Evolutionary conservation across 2,797 vertebrate genomes (phyloP), one percentile per base, ranked within the genome.

Genomic region (Phrynocephalus guinanensis): DNA sequence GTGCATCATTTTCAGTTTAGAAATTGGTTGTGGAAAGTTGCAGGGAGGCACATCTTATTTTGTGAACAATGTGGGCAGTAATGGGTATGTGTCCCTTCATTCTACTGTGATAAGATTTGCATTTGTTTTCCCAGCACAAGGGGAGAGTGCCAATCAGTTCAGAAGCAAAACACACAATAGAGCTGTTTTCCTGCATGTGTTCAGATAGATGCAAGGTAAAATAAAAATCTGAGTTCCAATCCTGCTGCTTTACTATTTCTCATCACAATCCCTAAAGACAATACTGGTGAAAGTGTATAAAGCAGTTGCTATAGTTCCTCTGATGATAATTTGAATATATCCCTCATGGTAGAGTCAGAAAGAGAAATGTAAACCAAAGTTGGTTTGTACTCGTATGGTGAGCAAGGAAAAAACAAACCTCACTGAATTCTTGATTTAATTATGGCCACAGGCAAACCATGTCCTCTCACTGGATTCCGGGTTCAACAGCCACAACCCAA

Each of bases 381-480:
- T 79, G 28, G 3, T 13, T 63, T 18, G 60, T 63, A 18, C 5
- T 63, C 60, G 20, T 63, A 22, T 20, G 20, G 18, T 63, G 60
- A 63, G 18, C 20, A 63, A 63, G 60, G 20, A 63, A 63, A 63
- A 63, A 18, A 44, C 38, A 16, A 63, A 63, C 18, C 13, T 68
- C 13, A 30, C 30, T 38, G 33, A 73, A 0, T 90, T 88, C 68
- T 71, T 84, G 89, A 89, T 91, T 77, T 70, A 82, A 76, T 82
- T 87, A 88, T 9, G 48, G 50, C 11, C 87, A 88, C 89, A 85
- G 52, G 18, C 60, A 89, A 87, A 79, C 44, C 71, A 87, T 0
- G 0, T 82, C 86, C 24, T 85, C 38, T 76, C 4, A 0, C 9
- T 63, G 16, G 28, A 80, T 56, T 84, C 72, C 89, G 56, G 66